Evolutionary conservation across 2,888 invertebrate species (phyloP), one percentile per base, ranked within the genome.

Genomic region (Acholoe squamosa): DNA sequence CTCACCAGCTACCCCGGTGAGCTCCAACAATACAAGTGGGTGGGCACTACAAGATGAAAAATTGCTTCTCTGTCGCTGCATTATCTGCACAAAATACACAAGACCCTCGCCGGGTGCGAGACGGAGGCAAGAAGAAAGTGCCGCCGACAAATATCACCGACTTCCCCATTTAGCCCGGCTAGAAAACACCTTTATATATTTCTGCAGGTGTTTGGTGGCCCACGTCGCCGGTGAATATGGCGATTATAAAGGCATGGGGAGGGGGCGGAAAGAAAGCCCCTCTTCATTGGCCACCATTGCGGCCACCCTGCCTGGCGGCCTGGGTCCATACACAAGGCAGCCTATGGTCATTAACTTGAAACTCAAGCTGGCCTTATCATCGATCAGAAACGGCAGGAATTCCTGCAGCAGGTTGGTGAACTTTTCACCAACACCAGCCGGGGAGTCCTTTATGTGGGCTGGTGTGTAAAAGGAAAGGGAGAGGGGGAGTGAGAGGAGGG

Each of bases 341-440:
- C 25, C 71, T 71, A 71, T 28, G 71, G 89, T 89, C 89, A 89
- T 89, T 89, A 89, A 77, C 89, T 89, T 89, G 89, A 89, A 89
- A 89, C 76, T 89, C 77, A 76, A 89, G 52, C 89, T 51, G 54
- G n/a, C 71, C 89, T 89, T 89, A 89, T 89, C 89, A 76, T n/a
- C 76, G 89, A 89, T 89, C 76, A 89, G 89, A 77, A 89, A 56
- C 89, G 71, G 31, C 88, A 51, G 88, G 56, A 54, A 88, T 88
- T 88, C 56, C 56, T 54, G 54, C 31, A 31, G 54, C 71, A 71
- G 71, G 71, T 71, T 71, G 71, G 71, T 71, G 71, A 71, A 71
- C 86, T 54, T 54, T 86, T 86, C 86, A 54, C 86, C 86, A 86
- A 52, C 52, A 54, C 52, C 25, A 28, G 86, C 54, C 52, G 54